phyloP scores from a whole-genome alignment of 2,888 invertebrate species.

The Geophilus truncorum region DNA sequence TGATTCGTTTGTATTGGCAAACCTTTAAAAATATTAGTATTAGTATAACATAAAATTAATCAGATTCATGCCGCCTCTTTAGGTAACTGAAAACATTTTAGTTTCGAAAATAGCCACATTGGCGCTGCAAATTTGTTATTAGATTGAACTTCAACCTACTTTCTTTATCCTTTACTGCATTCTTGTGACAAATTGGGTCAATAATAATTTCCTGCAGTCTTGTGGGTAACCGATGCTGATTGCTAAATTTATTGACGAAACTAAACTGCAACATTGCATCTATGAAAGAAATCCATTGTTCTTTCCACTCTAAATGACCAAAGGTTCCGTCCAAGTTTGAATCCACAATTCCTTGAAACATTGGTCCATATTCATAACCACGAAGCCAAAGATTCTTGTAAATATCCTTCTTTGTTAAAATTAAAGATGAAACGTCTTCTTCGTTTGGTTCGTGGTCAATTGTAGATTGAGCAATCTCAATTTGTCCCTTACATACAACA shows the following conservation, averaged over 20 bases:
- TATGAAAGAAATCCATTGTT: slow-evolving; percentile 91
- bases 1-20: too few species aligned
- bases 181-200: slow-evolving; percentile 65
- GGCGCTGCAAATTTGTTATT: too few species aligned
- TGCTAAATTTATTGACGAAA: slow-evolving; percentile 68
- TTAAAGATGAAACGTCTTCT: not conserved
- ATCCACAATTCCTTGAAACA: slow-evolving; percentile 72
- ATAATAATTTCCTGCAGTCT: slow-evolving; percentile 74
- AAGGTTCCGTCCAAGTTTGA: slow-evolving; percentile 63
- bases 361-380: slow-evolving; percentile 78
- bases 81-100: too few species aligned
- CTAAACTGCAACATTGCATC: slow-evolving; percentile 94
- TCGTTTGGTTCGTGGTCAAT: slow-evolving; percentile 36
- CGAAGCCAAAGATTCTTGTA: slow-evolving; percentile 81
- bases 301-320: slow-evolving; percentile 76
- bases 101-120: too few species aligned
- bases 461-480: slow-evolving; percentile 61
- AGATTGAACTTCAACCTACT: slow-evolving; percentile 42
- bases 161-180: slow-evolving; percentile 39
- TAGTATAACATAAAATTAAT: too few species aligned
- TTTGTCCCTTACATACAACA: slow-evolving; percentile 73
- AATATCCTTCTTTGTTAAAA: slow-evolving; percentile 61
- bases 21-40: too few species aligned
- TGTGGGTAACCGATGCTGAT: slow-evolving; percentile 80
- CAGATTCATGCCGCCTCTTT: too few species aligned